Conservation (phyloP, 2,113 vertebrate species). For the Elaphurus davidianus region DNA sequence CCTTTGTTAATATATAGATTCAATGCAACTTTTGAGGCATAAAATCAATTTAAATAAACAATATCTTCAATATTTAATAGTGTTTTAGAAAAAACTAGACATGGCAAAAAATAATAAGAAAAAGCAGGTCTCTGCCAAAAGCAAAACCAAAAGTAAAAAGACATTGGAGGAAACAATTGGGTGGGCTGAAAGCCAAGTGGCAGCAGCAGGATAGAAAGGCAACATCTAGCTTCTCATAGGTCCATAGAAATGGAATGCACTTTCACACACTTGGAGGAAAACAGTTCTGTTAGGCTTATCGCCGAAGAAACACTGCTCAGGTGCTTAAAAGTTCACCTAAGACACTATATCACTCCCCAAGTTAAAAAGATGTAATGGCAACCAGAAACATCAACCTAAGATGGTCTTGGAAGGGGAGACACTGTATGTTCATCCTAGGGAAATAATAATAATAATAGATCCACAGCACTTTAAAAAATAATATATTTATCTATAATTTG, state of each 20-base stretch:
- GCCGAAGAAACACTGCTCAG: background rate
- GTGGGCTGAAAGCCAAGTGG: background rate
- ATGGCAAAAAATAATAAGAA: background rate
- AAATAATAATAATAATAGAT: background rate
- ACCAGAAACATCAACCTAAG: background rate
- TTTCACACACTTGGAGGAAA: background rate
- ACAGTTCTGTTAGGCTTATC: background rate
- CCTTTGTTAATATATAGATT: background rate
- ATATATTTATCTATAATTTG: background rate
- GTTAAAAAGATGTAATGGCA: background rate
- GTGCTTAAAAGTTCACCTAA: background rate
- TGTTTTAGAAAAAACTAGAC: background rate
- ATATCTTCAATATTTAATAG: background rate
- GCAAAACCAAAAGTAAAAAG: background rate
- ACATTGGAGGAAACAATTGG: background rate
- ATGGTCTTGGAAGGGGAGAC: background rate
- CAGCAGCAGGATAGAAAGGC: background rate
- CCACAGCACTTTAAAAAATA: background rate
- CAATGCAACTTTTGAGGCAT: background rate
- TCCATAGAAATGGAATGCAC: background rate
- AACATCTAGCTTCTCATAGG: background rate
- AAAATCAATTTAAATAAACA: constrained; percentile 14
- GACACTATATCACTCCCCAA: background rate
- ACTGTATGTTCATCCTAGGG: background rate
- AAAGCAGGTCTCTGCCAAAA: background rate